phyloP scores from a whole-genome alignment of 2,113 vertebrate genomes.

The Xyliphius kryptos region DNA sequence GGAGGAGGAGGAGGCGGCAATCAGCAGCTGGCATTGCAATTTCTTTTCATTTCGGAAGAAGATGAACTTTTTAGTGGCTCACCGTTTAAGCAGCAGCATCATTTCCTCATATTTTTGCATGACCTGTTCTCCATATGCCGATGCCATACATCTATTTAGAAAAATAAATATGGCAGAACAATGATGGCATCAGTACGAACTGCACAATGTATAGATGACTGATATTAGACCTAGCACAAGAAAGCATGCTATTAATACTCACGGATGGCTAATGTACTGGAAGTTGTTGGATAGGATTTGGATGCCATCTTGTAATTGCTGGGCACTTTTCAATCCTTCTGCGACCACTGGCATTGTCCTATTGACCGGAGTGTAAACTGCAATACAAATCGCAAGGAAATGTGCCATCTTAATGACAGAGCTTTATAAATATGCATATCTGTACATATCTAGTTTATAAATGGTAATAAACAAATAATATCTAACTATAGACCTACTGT shows the following conservation, averaged over 20 bases:
- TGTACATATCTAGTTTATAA: too few species aligned
- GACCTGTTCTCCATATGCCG: constrained; percentile 63
- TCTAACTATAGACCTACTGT: too few species aligned
- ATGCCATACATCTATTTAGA: constrained; percentile 72
- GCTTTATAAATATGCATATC: too few species aligned
- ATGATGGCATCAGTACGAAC: too few species aligned
- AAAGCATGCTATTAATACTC: constrained; percentile 49
- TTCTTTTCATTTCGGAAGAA: too few species aligned
- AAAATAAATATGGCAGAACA: not conserved
- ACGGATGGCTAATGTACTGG: constrained; percentile 60
- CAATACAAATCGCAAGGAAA: too few species aligned
- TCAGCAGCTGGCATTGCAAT: too few species aligned
- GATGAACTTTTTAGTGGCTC: constrained; percentile 28
- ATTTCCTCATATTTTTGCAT: constrained; percentile 78
- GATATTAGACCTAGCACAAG: too few species aligned
- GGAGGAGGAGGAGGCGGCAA: too few species aligned
- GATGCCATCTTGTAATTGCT: constrained; percentile 72
- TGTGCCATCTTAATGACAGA: too few species aligned
- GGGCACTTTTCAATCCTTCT: constrained; percentile 75
- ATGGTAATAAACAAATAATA: too few species aligned
- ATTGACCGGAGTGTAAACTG: constrained; percentile 67
- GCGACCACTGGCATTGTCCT: constrained; percentile 83
- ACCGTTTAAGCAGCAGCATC: constrained; percentile 76
- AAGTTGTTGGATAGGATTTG: constrained; percentile 66
- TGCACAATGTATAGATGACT: too few species aligned